Base-by-base conservation (phyloP, 2,797 vertebrate genomes). In the Hybognathus amarus region DNA sequence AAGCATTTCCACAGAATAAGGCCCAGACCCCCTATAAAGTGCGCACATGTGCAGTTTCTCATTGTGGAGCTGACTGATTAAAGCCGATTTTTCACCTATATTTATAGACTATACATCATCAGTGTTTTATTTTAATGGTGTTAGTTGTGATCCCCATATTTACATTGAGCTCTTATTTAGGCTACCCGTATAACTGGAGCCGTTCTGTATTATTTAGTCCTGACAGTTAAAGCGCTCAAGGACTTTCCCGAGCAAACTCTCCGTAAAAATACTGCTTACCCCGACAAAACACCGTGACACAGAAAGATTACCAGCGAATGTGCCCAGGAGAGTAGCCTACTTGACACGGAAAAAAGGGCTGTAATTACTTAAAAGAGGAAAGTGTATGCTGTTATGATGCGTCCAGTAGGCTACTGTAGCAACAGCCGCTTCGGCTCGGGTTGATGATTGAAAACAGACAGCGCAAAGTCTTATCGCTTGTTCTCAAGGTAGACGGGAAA, bases 191-290 rank as follows among this genome's bases (percentile, higher is more conserved):
- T 38, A 38, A 42, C 22, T 83, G 81, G 64, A 54, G 22, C 33
- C 10, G 54, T 78, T 73, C 82, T 50, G 75, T 78, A 54, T 76
- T 77, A 86, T 78, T 77, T 81, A 83, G 74, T 64, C 74, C 82
- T 83, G 86, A 80, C 83, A 54, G 85, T 77, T 33, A 87, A 73
- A 85, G 52, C 81, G 70, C 75, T 88, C 87, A 87, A 87, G 87
- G 85, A 79, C 85, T 81, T 81, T 77, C 52, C 83, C 52, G 78
- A 52, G 71, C 64, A 52, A 77, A 70, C 79, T 74, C 52, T 80
- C 79, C 54, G 71, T 63, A 70, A 80, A 80, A 27, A 64, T 71
- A 78, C 54, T 71, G 82, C 82, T 79, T 71, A 64, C 22, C 40
- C 75, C 42, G 33, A 42, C 82, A 83, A 78, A 83, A 83, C 75